Evolutionary conservation across 2,113 vertebrate species (phyloP).

Genomic region (Daboia siamensis): DNA sequence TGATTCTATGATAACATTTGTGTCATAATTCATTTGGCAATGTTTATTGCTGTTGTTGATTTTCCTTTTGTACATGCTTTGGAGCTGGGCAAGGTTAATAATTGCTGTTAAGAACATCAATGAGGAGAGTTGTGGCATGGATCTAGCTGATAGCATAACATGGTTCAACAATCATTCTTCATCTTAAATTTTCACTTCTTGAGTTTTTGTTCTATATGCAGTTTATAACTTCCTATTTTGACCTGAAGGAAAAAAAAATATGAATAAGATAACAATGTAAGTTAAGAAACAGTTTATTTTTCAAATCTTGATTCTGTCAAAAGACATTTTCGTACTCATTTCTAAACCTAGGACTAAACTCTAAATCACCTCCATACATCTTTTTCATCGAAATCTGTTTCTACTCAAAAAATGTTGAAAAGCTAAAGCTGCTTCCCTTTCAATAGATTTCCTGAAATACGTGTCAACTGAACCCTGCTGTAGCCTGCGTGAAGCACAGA

Average conservation of each 20-base stretch:
- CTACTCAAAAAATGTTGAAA: background rate
- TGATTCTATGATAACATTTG: background rate
- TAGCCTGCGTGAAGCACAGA: background rate
- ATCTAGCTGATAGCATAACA: background rate
- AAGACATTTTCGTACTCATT: background rate
- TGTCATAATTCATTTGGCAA: slow-evolving; percentile 14
- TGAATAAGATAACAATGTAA: background rate
- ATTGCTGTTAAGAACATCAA: slow-evolving; percentile 9
- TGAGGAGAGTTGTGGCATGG: slow-evolving; percentile 11
- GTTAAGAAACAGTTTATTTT: background rate
- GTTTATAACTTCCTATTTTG: background rate
- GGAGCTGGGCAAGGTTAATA: slow-evolving; percentile 2
- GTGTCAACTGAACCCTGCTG: background rate
- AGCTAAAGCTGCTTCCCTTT: background rate
- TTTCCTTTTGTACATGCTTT: slow-evolving; percentile 37
- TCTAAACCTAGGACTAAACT: background rate
- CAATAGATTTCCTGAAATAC: background rate
- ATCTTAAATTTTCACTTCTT: background rate
- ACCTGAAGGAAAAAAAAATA: background rate
- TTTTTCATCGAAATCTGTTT: background rate
- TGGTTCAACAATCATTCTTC: background rate
- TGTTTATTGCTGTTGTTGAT: slow-evolving; percentile 35
- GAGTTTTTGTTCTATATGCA: background rate
- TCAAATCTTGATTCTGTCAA: background rate
- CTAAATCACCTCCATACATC: background rate